These are phyloP conservation scores for Leptodactylus fuscus DNA, from an alignment of 2,113 vertebrate genomes.

Conservation along the genomic window DNA sequence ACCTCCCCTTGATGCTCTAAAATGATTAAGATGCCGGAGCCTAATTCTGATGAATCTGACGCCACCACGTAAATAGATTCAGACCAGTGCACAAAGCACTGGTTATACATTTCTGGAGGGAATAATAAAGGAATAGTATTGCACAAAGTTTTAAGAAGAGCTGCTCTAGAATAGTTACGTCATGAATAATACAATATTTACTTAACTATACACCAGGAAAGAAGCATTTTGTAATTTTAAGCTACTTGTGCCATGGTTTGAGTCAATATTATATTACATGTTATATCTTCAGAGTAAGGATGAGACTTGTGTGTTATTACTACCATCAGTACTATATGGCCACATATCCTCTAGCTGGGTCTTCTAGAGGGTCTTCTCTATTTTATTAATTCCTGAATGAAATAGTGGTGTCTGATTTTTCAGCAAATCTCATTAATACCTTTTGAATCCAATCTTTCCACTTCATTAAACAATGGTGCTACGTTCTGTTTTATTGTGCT, in stretches of 20 bases:
- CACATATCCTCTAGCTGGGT: neutral
- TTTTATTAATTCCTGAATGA: constrained; percentile 30
- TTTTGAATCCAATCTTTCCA: constrained; percentile 57
- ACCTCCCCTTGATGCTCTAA: too few species aligned
- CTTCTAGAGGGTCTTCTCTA: neutral
- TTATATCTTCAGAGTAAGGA: neutral
- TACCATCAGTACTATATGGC: neutral
- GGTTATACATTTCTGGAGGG: too few species aligned
- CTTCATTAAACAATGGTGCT: constrained; percentile 53
- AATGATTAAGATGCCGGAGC: too few species aligned
- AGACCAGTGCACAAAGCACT: too few species aligned
- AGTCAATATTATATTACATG: neutral
- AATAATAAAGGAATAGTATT: too few species aligned
- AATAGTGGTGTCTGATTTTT: constrained; percentile 37
- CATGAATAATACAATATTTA: too few species aligned
- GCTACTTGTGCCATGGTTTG: neutral
- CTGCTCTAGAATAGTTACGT: too few species aligned
- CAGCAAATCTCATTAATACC: constrained; percentile 54
- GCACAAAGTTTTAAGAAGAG: too few species aligned
- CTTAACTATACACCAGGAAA: neutral
- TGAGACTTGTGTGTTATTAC: neutral
- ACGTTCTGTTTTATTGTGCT: constrained; percentile 52
- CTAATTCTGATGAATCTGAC: too few species aligned
- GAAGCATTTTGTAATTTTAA: too few species aligned
- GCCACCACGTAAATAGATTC: too few species aligned